Conservation (phyloP, 53 echinoderm and acorn worm genomes). For the Echinarachnius parma region DNA sequence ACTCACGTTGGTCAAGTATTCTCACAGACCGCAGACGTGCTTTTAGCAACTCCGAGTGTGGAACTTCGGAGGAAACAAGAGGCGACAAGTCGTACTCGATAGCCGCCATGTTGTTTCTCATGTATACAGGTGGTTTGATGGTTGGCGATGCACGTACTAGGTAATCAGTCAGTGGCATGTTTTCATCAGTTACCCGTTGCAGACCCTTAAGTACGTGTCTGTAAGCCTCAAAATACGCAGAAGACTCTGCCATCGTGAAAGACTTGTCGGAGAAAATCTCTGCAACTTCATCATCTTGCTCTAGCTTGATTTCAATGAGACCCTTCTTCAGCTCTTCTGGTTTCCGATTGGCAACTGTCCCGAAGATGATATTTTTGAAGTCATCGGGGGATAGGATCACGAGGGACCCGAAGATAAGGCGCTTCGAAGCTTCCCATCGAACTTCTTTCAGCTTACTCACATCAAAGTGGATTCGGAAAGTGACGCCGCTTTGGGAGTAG, state of each 20-base stretch:
- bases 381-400: conserved; percentile 82
- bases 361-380: conserved; percentile 78
- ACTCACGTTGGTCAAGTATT: conserved; percentile 20
- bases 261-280: conserved; percentile 39
- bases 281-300: conserved; percentile 43
- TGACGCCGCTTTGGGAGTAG: conserved; percentile 76
- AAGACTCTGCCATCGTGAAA: conserved; percentile 86
- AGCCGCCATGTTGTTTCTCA: conserved; percentile 11
- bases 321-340: conserved; percentile 72
- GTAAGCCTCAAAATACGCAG: conserved; percentile 90
- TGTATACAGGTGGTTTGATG: conserved; percentile 53
- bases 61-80: conserved; percentile 20
- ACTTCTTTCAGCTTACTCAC: conserved; percentile 51
- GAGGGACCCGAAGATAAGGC: conserved; percentile 80
- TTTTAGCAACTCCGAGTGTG: background rate
- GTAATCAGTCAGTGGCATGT: conserved; percentile 63
- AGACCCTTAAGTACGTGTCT: conserved; percentile 72
- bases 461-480: conserved; percentile 73
- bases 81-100: conserved; percentile 54
- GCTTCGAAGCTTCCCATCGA: conserved; percentile 74
- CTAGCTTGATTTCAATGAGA: conserved; percentile 78
- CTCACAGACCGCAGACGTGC: background rate
- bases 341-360: conserved; percentile 80
- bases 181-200: conserved; percentile 49
- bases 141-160: conserved; percentile 49